These are phyloP conservation scores for Eupeodes corollae DNA, from an alignment of 1,140 invertebrate genomes.

Conservation along the genomic window DNA sequence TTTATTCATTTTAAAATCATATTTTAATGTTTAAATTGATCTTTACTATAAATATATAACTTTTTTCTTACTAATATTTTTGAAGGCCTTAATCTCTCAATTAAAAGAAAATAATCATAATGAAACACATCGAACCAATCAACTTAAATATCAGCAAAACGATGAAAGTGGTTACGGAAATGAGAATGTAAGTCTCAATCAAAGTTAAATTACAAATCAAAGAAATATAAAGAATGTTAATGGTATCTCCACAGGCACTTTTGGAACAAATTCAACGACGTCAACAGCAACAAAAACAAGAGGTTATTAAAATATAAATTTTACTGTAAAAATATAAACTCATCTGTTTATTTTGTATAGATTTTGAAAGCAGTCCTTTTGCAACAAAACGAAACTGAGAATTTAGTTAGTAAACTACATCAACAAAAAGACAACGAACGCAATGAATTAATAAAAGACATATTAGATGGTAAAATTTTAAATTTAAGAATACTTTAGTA, in stretches of 20 bases:
- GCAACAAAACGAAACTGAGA: constrained; percentile 52
- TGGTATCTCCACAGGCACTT: neutral
- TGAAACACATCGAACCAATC: neutral
- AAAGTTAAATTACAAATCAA: neutral
- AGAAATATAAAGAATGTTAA: neutral
- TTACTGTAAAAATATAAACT: too few species aligned
- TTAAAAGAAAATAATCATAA: neutral
- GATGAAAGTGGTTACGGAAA: neutral
- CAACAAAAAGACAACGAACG: constrained; percentile 50
- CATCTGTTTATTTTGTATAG: constrained; percentile 28
- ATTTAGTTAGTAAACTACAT: constrained; percentile 53
- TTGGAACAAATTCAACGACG: neutral
- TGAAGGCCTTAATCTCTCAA: neutral
- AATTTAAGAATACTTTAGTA: constrained; percentile 30
- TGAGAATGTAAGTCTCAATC: neutral
- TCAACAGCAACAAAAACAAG: constrained; percentile 4
- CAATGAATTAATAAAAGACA: constrained; percentile 45
- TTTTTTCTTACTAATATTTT: neutral
- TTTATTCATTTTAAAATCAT: too few species aligned
- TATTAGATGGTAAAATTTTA: constrained; percentile 10
- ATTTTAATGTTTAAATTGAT: neutral
- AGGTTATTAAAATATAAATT: too few species aligned
- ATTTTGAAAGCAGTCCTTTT: constrained; percentile 48
- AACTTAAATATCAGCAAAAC: neutral
- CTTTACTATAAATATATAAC: neutral